Base-by-base conservation (phyloP, 2,113 vertebrate genomes). In the Nesogale talazaci region DNA sequence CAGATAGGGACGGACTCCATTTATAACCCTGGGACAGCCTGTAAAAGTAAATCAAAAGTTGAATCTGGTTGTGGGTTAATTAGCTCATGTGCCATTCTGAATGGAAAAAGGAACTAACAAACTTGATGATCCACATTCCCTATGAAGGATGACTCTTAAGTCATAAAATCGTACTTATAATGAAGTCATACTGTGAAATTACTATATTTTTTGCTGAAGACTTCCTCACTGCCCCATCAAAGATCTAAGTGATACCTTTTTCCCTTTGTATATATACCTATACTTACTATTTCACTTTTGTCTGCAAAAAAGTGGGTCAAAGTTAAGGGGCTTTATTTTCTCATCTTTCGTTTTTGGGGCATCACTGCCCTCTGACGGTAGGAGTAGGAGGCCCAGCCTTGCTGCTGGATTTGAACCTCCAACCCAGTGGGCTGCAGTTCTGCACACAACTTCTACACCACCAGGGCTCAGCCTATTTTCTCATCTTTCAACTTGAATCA, bases 401-500 rank as follows among this genome's bases (percentile, higher is more conserved):
- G n/a, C n/a, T n/a, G n/a, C n/a, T n/a, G n/a, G n/a, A n/a, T n/a
- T n/a, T n/a, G n/a, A n/a, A n/a, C n/a, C n/a, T n/a, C n/a, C n/a
- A n/a, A n/a, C n/a, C n/a, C n/a, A n/a, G n/a, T n/a, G n/a, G n/a
- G n/a, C n/a, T n/a, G n/a, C n/a, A n/a, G n/a, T n/a, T n/a, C n/a
- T n/a, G n/a, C n/a, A n/a, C n/a, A n/a, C n/a, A n/a, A n/a, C n/a
- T n/a, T n/a, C n/a, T n/a, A n/a, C n/a, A n/a, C n/a, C n/a, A n/a
- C n/a, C n/a, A n/a, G n/a, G n/a, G n/a, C n/a, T n/a, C n/a, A n/a
- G n/a, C n/a, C n/a, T n/a, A n/a, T n/a, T n/a, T 77, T 86, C 25
- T 82, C 46, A 75, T 77, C 22, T 82, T 29, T 34, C 22, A 29
- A 40, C 27, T 87, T 94, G 52, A 92, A 87, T 79, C 77, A 90